Percentiles rank a stretch among this genome's conserved stretches.
These are phyloP conservation scores for Halcyon malimbica DNA, from an alignment of 2,113 vertebrate species.

Conservation along the genomic window DNA sequence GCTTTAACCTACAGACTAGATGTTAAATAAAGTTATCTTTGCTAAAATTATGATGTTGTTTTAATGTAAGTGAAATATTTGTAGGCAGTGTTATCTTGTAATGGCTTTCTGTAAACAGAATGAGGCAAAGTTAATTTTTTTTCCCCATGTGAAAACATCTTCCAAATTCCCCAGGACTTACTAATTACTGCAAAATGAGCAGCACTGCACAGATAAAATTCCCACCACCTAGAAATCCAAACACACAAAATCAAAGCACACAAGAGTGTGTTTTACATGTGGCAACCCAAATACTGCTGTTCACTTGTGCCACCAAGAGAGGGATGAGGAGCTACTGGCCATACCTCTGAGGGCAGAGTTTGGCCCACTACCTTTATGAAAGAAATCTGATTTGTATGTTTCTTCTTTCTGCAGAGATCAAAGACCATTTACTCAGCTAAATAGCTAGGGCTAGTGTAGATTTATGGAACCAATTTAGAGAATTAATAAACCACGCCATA, in stretches of 20 bases:
- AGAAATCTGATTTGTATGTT: constrained; percentile 68
- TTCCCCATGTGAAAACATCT: background rate
- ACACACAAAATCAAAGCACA: too few relatives aligned
- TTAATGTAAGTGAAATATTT: background rate
- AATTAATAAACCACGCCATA: constrained; percentile 73
- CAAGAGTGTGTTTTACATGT: background rate
- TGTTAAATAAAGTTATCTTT: background rate
- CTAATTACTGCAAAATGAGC: background rate
- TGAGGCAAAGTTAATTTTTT: background rate
- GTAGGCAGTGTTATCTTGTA: background rate
- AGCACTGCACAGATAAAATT: background rate
- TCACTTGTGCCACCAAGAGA: background rate
- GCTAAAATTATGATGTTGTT: background rate
- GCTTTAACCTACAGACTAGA: background rate
- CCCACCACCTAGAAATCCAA: background rate
- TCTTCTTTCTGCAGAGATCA: constrained; percentile 66
- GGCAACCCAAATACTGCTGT: background rate
- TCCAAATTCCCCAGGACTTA: background rate
- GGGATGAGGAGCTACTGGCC: background rate
- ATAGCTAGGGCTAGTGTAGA: constrained; percentile 48
- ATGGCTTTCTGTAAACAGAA: background rate
- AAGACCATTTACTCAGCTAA: constrained; percentile 56
- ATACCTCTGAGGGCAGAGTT: background rate
- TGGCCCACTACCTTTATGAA: constrained; percentile 47
- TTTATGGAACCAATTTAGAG: constrained; percentile 75